Evolutionary conservation across 2,888 invertebrate species (phyloP).

Genomic region (Drosophila subsilvestris): DNA sequence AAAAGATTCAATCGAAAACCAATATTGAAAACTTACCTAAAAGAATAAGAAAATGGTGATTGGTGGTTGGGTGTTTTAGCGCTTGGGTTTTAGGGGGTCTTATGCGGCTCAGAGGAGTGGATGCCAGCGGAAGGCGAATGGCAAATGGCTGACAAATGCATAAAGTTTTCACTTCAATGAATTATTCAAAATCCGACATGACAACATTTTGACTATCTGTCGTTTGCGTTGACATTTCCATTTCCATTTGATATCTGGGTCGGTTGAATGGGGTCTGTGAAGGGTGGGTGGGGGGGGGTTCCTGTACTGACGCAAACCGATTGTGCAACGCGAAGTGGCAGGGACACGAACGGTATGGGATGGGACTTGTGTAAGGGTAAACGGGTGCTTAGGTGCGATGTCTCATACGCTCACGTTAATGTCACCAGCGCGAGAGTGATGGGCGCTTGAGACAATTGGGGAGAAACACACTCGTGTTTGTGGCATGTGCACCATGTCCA

Average conservation of each 20-base stretch:
- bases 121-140: conserved; percentile 15
- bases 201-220: conserved; percentile 70
- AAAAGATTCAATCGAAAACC: background rate
- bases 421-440: conserved; percentile 22
- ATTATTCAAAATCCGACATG: conserved; percentile 73
- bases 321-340: conserved; percentile 17
- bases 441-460: conserved; percentile 29
- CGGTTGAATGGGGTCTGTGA: conserved; percentile 9
- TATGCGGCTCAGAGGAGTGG: background rate
- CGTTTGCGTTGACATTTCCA: conserved; percentile 64
- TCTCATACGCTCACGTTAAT: conserved; percentile 27
- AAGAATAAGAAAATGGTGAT: background rate
- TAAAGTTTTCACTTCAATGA: conserved; percentile 72
- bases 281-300: background rate
- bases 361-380: conserved; percentile 1
- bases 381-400: conserved; percentile 38
- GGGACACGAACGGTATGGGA: background rate
- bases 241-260: conserved; percentile 60
- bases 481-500: conserved; percentile 2
- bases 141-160: conserved; percentile 74
- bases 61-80: too few relatives aligned
- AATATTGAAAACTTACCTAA: conserved; percentile 5
- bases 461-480: background rate
- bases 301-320: conserved; percentile 2
- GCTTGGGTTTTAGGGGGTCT: background rate